Percentiles rank a stretch among this genome's conserved stretches.
phyloP scores from a whole-genome alignment of 2,113 vertebrate genomes.

The Cochlearius cochlearius region DNA sequence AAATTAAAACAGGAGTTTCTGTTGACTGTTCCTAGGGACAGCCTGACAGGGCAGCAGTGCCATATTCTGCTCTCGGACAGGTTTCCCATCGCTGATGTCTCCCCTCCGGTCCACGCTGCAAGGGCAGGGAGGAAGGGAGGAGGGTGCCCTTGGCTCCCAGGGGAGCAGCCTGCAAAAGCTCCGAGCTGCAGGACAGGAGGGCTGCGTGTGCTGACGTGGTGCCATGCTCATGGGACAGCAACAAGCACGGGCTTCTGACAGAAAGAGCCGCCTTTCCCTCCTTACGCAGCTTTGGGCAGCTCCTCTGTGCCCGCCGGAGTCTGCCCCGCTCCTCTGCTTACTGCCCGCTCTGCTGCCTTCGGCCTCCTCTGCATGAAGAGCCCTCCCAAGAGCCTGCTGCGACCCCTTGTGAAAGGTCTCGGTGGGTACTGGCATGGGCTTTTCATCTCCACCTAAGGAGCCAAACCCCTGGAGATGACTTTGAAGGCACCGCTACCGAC shows the following conservation, averaged over 20 bases:
- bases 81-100: background rate
- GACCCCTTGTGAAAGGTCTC: background rate
- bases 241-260: background rate
- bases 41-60: background rate
- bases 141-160: background rate
- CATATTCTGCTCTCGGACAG: rapidly evolving
- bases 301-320: background rate
- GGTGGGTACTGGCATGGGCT: rapidly evolving
- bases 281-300: background rate
- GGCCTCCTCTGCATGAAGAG: too few relatives aligned
- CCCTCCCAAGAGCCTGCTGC: background rate
- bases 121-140: background rate
- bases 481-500: rapidly evolving
- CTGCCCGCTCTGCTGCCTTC: background rate
- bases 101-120: rapidly evolving
- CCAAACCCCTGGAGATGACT: background rate
- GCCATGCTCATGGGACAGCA: background rate
- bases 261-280: background rate
- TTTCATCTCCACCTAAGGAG: rapidly evolving
- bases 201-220: background rate
- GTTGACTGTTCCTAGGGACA: background rate
- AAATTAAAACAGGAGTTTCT: background rate
- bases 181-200: background rate
- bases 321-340: background rate
- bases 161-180: background rate